Conservation (phyloP, 2,888 invertebrate genomes). For the Steromphala cineraria region DNA sequence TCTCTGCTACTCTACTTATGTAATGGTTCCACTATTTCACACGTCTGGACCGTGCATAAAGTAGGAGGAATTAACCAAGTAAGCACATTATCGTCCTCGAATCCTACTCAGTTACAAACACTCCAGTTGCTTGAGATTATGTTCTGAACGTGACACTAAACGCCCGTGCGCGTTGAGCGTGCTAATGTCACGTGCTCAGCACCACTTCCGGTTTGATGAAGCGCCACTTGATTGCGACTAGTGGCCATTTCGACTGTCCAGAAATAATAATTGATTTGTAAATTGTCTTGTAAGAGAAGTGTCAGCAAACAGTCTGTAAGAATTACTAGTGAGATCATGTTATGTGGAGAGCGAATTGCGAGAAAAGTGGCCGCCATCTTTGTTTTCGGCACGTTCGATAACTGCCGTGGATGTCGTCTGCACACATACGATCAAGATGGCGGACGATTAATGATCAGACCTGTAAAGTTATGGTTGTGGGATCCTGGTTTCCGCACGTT, state of each 20-base stretch:
- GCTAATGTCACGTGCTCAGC: not conserved
- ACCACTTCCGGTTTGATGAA: constrained; percentile 3
- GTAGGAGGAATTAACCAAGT: not conserved
- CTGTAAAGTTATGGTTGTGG: not conserved
- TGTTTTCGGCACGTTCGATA: not conserved
- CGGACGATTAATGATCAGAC: not conserved
- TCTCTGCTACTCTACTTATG: too few relatives aligned
- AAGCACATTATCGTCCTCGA: not conserved
- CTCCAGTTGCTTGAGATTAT: not conserved
- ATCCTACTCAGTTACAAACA: not conserved
- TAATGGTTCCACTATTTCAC: too few relatives aligned
- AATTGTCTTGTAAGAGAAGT: not conserved
- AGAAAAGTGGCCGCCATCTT: not conserved
- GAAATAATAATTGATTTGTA: constrained; percentile 10
- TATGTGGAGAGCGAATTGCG: not conserved
- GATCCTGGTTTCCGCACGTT: not conserved
- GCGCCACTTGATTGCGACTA: not conserved
- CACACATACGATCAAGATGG: constrained; percentile 4
- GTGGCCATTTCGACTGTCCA: not conserved
- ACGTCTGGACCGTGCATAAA: too few relatives aligned
- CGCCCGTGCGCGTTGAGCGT: not conserved
- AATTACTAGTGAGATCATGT: constrained; percentile 1
- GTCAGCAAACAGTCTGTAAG: not conserved
- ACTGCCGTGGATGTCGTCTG: not conserved
- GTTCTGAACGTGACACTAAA: not conserved